Base-by-base conservation (phyloP, 2,888 invertebrate species). In the Emmelina monodactyla region DNA sequence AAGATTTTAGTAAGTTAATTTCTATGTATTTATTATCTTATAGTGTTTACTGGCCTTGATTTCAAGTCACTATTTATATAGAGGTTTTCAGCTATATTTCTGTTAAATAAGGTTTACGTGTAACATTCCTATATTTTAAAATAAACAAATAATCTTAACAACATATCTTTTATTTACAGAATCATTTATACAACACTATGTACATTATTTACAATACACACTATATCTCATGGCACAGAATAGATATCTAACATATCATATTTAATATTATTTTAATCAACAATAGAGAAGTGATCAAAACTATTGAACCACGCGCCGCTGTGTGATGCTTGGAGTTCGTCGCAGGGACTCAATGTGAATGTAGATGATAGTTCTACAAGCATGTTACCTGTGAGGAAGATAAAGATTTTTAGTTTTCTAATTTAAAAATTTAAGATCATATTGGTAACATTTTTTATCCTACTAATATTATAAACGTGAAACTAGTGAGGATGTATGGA, bases 371-470 rank as follows among this genome's bases (percentile, higher is more conserved):
- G 46, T 34, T 75, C 76, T 1, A 62, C 42, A 14, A 78, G 38
- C 62, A 76, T 72, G 40, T 62, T 66, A 2, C 45, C 79, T 78
- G 60, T 1, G 59, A 58, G 13, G 32, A n/a, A n/a, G n/a, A n/a
- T n/a, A n/a, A n/a, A n/a, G n/a, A n/a, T n/a, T n/a, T n/a, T n/a
- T n/a, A n/a, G n/a, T n/a, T n/a, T n/a, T n/a, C n/a, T n/a, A n/a
- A n/a, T n/a, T n/a, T n/a, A n/a, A n/a, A 33, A 16, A 33, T 12
- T 11, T 13, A n/a, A 30, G 3, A 12, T 22, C 6, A 9, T 22
- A 16, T 22, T 11, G n/a, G 11, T 13, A 22, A n/a, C n/a, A n/a
- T n/a, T n/a, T n/a, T n/a, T n/a, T n/a, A n/a, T n/a, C n/a, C n/a
- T n/a, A n/a, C n/a, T n/a, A n/a, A n/a, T n/a, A n/a, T n/a, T n/a